A percentile compares a stretch with the other conserved stretches of the same genome.
phyloP scores from a whole-genome alignment of 2,888 invertebrate species.

The Pogonocherus hispidulus region DNA sequence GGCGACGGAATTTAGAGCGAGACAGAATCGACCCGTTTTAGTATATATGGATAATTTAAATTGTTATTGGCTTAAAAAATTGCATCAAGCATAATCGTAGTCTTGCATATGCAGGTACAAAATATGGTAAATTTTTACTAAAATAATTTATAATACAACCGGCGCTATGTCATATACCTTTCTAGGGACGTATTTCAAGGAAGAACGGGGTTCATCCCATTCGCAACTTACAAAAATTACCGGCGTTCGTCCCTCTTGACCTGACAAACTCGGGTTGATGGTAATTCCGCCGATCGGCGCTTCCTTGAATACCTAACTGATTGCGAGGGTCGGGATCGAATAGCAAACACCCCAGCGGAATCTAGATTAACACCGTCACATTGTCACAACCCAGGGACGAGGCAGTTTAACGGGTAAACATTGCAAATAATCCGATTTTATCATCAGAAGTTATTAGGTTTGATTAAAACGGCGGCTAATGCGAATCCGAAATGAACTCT shows the following conservation, averaged over 20 bases:
- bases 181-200: too few relatives aligned
- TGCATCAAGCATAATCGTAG: too few relatives aligned
- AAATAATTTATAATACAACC: too few relatives aligned
- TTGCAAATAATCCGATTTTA: constrained; percentile 52
- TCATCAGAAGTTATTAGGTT: constrained; percentile 48
- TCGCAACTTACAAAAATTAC: neutral
- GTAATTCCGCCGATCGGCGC: constrained; percentile 29
- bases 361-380: constrained; percentile 50
- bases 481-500: constrained; percentile 44
- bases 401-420: constrained; percentile 49
- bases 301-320: constrained; percentile 40
- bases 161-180: too few relatives aligned
- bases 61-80: too few relatives aligned
- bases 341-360: constrained; percentile 28
- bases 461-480: constrained; percentile 50
- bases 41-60: too few relatives aligned
- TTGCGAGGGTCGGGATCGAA: constrained; percentile 38
- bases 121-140: too few relatives aligned
- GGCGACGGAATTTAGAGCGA: too few relatives aligned
- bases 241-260: neutral
- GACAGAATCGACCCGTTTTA: too few relatives aligned
- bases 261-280: constrained; percentile 6
- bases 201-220: too few relatives aligned
- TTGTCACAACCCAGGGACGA: constrained; percentile 45
- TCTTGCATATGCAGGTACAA: too few relatives aligned